These are phyloP conservation scores for Poeciliopsis infans DNA, from an alignment of 2,797 vertebrate genomes.

Conservation along the genomic window DNA sequence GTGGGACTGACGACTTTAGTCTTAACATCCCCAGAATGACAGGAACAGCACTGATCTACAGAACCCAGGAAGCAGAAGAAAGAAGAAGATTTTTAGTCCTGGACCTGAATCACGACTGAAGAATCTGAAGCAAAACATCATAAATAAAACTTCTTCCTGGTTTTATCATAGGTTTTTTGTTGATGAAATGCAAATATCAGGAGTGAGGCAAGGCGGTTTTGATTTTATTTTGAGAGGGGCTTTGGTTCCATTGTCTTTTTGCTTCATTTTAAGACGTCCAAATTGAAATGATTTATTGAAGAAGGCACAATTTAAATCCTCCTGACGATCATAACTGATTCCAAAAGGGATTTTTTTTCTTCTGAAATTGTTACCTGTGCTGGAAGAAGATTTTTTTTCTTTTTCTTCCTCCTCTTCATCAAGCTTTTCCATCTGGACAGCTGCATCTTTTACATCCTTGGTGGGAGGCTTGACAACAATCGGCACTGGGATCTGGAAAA, in stretches of 20 bases:
- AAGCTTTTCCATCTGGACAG: conserved; percentile 79
- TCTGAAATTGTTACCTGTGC: conserved; percentile 77
- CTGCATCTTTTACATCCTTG: conserved; percentile 83
- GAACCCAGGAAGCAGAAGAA: background rate
- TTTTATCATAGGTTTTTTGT: background rate
- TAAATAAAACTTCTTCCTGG: background rate
- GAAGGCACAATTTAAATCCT: background rate
- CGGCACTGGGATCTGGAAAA: conserved; percentile 88
- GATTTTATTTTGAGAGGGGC: background rate
- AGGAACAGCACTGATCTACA: conserved; percentile 85
- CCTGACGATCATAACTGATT: background rate
- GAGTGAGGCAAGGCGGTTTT: background rate
- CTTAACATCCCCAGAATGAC: conserved; percentile 79
- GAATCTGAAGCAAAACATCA: background rate
- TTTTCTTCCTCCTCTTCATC: conserved; percentile 82
- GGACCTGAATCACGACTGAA: background rate
- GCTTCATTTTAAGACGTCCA: background rate
- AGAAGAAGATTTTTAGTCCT: background rate
- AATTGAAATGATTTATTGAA: background rate
- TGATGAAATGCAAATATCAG: background rate
- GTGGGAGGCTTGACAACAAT: conserved; percentile 84
- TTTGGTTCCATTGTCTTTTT: background rate
- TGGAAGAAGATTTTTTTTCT: conserved; percentile 82
- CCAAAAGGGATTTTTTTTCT: background rate
- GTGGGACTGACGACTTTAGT: conserved; percentile 83